Conservation (phyloP, 1,140 invertebrate genomes). For the Limonius californicus region DNA sequence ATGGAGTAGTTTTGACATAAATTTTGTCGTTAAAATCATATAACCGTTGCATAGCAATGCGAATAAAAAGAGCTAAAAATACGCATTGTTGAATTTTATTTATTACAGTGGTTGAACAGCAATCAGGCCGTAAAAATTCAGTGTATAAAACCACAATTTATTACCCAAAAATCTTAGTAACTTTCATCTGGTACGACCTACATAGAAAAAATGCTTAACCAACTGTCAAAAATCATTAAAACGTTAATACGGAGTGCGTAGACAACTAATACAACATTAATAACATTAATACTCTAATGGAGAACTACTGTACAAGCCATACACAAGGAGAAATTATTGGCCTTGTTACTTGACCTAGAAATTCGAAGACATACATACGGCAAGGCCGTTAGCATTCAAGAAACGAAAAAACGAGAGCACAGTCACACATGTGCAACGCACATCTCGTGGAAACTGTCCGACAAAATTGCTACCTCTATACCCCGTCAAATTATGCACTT, state of each 20-base stretch:
- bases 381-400: constrained; percentile 39
- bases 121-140: constrained; percentile 28
- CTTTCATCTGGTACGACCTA: constrained; percentile 33
- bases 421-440: constrained; percentile 28
- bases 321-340: constrained; percentile 44
- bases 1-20: not conserved
- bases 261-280: constrained; percentile 21
- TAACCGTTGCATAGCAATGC: constrained; percentile 2
- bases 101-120: constrained; percentile 14
- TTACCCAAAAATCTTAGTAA: constrained; percentile 25
- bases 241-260: constrained; percentile 23
- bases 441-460: not conserved
- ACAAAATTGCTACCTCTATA: not conserved
- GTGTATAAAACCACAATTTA: constrained; percentile 23
- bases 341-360: constrained; percentile 48
- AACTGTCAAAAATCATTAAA: constrained; percentile 26
- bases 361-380: constrained; percentile 42
- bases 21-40: not conserved
- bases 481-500: constrained; percentile 16
- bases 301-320: constrained; percentile 29
- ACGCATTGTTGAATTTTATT: constrained; percentile 11
- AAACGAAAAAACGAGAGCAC: constrained; percentile 38
- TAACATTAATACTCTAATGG: constrained; percentile 28
- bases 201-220: constrained; percentile 14
- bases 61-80: constrained; percentile 11